Evolutionary conservation across 1,140 invertebrate genomes (phyloP), one percentile per base, ranked within the genome.

Genomic region (Adoxophyes honmai): DNA sequence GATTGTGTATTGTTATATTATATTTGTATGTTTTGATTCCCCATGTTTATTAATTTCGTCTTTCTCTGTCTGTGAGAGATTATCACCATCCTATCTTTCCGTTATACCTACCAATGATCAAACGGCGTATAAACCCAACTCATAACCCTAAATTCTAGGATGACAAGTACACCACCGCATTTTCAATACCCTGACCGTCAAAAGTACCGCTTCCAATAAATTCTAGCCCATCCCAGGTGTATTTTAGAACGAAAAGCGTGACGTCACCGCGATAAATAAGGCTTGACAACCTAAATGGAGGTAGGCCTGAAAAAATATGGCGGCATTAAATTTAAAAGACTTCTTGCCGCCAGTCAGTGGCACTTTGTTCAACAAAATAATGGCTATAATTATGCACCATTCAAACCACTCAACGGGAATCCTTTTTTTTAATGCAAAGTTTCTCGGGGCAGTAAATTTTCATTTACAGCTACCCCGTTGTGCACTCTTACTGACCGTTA

Each of bases 201-300:
- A 48, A 33, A 48, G 28, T 48, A 21, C n/a, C 18, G 21, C 7
- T 21, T 3, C 21, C 42, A 48, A 48, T 48, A 48, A 14, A 48
- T 48, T 48, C 8, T 48, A 28, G 16, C n/a, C 21, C 21, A 48
- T 28, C 42, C 18, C 42, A 48, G 42, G 42, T 48, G 42, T 48
- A 13, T 48, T 48, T 28, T 48, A 16, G 15, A 28, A 13, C 39
- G 13, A 44, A 28, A 44, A 28, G 1, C 16, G 18, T 48, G 42
- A 48, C 42, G 18, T 48, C 42, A 33, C 42, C 42, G 42, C 42
- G 8, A 28, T 48, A 48, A 48, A 48, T 48, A 48, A 48, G 21
- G 11, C 16, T 48, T 48, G 42, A 48, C 42, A 48, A 48, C 42
- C 42, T 48, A 33, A 48, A 48, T 48, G 42, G 42, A 21, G 16